A percentile compares a stretch with the other conserved stretches of the same genome.
Conservation (phyloP, 2,113 vertebrate genomes). For the Pteruthius melanotis region DNA sequence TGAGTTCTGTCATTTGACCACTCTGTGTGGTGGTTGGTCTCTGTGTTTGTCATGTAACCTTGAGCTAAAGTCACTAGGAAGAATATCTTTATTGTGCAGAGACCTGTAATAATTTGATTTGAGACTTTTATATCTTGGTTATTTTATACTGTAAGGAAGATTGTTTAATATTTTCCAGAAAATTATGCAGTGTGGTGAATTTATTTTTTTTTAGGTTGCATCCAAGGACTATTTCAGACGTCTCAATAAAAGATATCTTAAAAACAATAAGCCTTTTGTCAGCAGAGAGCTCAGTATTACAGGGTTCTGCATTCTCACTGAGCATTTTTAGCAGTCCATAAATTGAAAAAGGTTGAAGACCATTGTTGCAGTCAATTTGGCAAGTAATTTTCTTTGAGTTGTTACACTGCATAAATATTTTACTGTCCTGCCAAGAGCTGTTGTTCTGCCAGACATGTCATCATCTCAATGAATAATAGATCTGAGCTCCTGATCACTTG, state of each 20-base stretch:
- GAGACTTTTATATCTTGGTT: neutral
- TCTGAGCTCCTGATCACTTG: constrained; percentile 17
- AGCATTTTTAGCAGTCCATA: constrained; percentile 24
- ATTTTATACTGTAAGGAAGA: neutral
- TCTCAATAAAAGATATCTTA: constrained; percentile 10
- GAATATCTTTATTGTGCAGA: neutral
- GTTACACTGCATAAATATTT: constrained; percentile 46
- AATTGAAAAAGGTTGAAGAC: constrained; percentile 21
- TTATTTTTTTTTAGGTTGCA: neutral
- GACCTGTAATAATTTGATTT: neutral
- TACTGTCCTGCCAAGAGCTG: constrained; percentile 48
- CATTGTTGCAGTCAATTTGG: constrained; percentile 41
- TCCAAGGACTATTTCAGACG: neutral
- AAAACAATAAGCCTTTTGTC: constrained; percentile 15
- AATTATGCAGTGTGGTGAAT: neutral
- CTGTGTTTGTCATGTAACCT: neutral
- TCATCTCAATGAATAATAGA: constrained; percentile 52
- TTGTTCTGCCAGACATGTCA: constrained; percentile 56
- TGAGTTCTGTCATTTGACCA: neutral
- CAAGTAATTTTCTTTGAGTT: constrained; percentile 31
- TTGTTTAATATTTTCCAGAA: constrained; percentile 1
- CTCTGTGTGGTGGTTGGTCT: neutral
- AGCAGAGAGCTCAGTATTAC: neutral
- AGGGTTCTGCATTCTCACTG: neutral
- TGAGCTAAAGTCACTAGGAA: neutral